Evolutionary conservation across 2,888 invertebrate species (phyloP), one percentile per base, ranked within the genome.

Genomic region (Drosophila hamatofila): DNA sequence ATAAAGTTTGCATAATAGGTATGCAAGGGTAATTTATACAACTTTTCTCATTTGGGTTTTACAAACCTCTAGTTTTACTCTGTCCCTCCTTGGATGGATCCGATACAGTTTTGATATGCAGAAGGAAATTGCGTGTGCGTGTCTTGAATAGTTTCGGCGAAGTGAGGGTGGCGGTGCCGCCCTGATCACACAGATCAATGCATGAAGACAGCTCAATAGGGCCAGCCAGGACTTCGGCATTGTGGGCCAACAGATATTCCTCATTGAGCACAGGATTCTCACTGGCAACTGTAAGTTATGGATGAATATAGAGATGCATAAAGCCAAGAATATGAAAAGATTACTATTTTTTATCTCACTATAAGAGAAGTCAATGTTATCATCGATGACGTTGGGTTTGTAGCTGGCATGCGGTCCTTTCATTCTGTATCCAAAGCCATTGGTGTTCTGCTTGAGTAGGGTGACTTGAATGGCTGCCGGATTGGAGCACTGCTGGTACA

Each of bases 151-250:
- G 92, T 81, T 96, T 96, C 2, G 98, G 97, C 88, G 98, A 97
- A 0, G 98, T 97, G 64, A 98, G 93, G 9, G 97, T 97, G 23
- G 98, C 95, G 25, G 96, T 95, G 6, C 98, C 98, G 16, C 96
- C 95, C 89, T 96, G 96, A 87, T 97, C 97, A 1, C 97, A 96
- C 66, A 98, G 91, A 92, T 98, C 98, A 72, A 98, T 94, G 76
- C 96, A 96, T 0, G 96, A 95, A 5, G 96, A 95, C 21, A 98
- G 93, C 90, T 96, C 95, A 52, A 98, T 94, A 1, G 98, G 98
- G 0, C 98, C 98, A 16, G 97, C 98, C 49, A 98, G 93, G 69
- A 98, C 96, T 91, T 98, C 97, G 0, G 97, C 97, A 91, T 98
- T 97, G 90, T 98, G 97, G 8, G 96, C 96, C 81, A 96, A 95